A percentile compares a stretch with the other conserved stretches of the same genome.
phyloP scores from a whole-genome alignment of 1,140 invertebrate species.

The Pogonomyrmex californicus region DNA sequence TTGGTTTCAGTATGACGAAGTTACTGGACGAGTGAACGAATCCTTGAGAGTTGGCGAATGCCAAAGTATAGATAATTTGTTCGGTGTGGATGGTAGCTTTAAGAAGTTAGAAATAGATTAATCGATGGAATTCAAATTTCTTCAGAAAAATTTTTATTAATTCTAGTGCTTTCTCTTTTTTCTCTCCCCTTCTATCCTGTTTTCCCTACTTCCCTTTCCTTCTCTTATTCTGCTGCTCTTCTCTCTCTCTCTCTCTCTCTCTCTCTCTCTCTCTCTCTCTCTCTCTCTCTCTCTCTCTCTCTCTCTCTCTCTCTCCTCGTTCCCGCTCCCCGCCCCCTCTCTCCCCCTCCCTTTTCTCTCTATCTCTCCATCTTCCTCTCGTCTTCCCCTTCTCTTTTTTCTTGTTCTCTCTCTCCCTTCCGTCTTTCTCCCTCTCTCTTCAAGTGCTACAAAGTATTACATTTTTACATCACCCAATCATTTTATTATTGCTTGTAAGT shows the following conservation, averaged over 20 bases:
- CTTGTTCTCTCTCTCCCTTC: no score
- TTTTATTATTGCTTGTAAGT: not conserved
- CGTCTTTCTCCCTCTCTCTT: not conserved
- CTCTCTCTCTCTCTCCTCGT: no score
- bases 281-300: no score
- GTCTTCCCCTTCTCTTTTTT: no score
- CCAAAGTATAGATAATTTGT: constrained; percentile 88
- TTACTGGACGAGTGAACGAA: constrained; percentile 88
- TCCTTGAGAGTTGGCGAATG: constrained; percentile 89
- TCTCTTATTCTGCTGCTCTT: no score
- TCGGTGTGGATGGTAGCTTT: constrained; percentile 90
- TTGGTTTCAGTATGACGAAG: constrained; percentile 88
- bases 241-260: not conserved
- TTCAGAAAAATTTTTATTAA: not conserved
- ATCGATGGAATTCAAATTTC: not conserved
- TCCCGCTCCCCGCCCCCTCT: no score
- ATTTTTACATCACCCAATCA: not conserved
- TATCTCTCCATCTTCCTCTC: no score
- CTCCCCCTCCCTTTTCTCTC: no score
- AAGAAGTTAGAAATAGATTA: constrained; percentile 91
- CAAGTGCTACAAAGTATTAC: not conserved
- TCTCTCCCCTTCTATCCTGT: no score
- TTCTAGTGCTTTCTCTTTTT: not conserved
- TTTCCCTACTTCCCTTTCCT: no score
- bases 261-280: not conserved